These are phyloP conservation scores for Rhinichthys klamathensis DNA, from an alignment of 2,113 vertebrate species.

Conservation along the genomic window DNA sequence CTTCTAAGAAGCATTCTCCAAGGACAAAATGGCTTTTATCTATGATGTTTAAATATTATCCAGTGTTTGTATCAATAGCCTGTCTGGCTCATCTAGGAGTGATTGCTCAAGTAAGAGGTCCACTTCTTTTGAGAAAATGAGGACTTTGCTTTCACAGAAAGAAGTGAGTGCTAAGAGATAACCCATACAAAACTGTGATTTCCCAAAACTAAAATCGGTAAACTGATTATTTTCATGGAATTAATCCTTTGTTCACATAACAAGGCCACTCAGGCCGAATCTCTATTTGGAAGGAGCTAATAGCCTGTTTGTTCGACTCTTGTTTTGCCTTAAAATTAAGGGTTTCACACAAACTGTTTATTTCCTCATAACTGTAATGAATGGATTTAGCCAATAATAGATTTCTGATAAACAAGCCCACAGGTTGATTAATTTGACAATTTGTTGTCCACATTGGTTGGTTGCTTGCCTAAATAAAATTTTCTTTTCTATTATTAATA, in stretches of 20 bases:
- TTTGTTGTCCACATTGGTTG: background rate
- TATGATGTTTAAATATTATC: slow-evolving; percentile 57
- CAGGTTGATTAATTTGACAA: slow-evolving; percentile 16
- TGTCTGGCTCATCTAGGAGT: slow-evolving; percentile 51
- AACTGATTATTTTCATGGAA: background rate
- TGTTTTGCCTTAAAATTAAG: slow-evolving; percentile 37
- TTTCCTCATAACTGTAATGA: background rate
- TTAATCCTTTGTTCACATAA: background rate
- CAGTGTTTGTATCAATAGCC: slow-evolving; percentile 52
- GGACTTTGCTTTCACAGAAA: slow-evolving; percentile 34
- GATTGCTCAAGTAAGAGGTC: slow-evolving; percentile 53
- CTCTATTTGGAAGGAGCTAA: slow-evolving; percentile 9
- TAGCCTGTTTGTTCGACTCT: slow-evolving; percentile 31
- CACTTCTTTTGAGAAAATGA: slow-evolving; percentile 33
- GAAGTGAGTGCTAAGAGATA: background rate
- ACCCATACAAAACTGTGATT: background rate
- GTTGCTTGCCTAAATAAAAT: background rate
- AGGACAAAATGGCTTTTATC: slow-evolving; percentile 50
- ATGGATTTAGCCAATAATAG: slow-evolving; percentile 12
- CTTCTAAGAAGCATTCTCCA: background rate
- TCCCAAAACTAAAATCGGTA: background rate
- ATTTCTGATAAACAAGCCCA: slow-evolving; percentile 22
- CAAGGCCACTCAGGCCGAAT: background rate
- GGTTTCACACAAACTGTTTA: slow-evolving; percentile 16
- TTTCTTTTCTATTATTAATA: background rate